Percentiles rank a stretch among this genome's conserved stretches.
phyloP scores from a whole-genome alignment of 2,888 invertebrate species.

The Heliothis peltigera region DNA sequence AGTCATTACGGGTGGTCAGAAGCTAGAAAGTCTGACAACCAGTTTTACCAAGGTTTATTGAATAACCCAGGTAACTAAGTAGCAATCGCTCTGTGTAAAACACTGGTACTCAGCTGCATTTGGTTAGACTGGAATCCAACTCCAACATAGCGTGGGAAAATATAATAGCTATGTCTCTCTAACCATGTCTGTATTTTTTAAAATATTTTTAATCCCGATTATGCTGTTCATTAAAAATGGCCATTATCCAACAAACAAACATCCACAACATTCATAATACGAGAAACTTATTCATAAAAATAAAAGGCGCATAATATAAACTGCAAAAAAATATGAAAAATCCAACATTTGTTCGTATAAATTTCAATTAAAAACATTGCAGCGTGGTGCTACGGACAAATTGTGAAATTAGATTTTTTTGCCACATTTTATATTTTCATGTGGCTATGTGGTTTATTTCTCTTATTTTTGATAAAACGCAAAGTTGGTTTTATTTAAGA shows the following conservation, averaged over 20 bases:
- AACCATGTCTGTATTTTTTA: no score
- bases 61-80: no score
- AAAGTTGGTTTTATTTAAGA: slow-evolving; percentile 14
- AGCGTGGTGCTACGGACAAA: slow-evolving; percentile 47
- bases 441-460: background rate
- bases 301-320: slow-evolving; percentile 15
- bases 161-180: no score
- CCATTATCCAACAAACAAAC: slow-evolving; percentile 4
- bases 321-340: slow-evolving; percentile 25
- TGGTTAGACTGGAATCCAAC: no score
- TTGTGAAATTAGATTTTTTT: slow-evolving; percentile 48
- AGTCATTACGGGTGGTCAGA: no score
- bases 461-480: background rate
- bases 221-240: slow-evolving; percentile 23
- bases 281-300: slow-evolving; percentile 47
- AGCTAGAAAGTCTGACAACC: no score
- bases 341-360: slow-evolving; percentile 45
- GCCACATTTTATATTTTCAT: background rate
- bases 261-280: slow-evolving; percentile 15
- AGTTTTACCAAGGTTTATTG: no score
- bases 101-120: no score
- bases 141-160: no score
- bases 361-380: slow-evolving; percentile 64
- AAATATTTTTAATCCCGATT: no score
- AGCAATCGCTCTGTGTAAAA: no score